Conservation (phyloP, 2,113 vertebrate genomes). For the Caloenas nicobarica region DNA sequence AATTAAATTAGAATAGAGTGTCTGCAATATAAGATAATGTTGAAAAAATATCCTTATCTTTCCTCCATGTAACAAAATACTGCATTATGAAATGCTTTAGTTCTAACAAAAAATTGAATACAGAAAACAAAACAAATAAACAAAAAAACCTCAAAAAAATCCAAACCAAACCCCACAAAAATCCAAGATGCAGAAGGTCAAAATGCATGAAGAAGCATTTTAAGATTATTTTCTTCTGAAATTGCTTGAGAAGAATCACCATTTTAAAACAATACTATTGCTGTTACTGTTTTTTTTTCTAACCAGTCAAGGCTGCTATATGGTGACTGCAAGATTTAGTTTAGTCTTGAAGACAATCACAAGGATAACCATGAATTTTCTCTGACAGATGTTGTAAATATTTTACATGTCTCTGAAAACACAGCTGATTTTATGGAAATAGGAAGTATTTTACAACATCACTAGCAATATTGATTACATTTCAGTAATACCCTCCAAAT, state of each 20-base stretch:
- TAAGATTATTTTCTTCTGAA: neutral
- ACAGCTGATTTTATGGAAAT: neutral
- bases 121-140: neutral
- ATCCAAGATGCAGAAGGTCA: neutral
- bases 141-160: too few species aligned
- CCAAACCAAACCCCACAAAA: neutral
- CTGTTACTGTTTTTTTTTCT: neutral
- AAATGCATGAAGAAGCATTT: neutral
- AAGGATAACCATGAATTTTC: neutral
- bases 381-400: neutral
- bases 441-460: neutral
- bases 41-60: neutral
- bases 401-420: neutral
- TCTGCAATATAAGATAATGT: neutral
- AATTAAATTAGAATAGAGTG: neutral
- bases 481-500: neutral
- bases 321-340: neutral
- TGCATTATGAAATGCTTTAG: neutral
- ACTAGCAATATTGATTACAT: neutral
- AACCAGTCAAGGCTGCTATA: neutral
- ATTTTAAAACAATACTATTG: neutral
- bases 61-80: neutral
- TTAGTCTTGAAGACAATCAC: neutral
- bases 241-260: accelerated
- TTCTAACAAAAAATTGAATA: neutral